A percentile compares a stretch with the other conserved stretches of the same genome.
phyloP scores from a whole-genome alignment of 2,888 invertebrate genomes.

The Aphodius granarius region DNA sequence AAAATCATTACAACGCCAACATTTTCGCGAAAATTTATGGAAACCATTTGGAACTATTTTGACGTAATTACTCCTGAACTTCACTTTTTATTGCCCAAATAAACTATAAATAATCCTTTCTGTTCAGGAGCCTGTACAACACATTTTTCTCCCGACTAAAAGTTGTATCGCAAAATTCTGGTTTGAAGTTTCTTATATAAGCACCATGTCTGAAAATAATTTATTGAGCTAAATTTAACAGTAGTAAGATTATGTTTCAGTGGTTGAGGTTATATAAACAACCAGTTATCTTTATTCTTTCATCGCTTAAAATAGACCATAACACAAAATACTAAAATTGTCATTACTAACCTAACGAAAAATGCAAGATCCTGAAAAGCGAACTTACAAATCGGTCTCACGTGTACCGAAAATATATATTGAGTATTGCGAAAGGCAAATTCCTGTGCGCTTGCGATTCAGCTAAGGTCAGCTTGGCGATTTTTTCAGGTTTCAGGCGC shows the following conservation, averaged over 20 bases:
- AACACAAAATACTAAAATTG: not conserved
- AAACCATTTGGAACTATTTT: not conserved
- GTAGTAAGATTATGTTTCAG: not conserved
- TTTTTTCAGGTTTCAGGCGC: not conserved
- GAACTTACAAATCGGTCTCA: not conserved
- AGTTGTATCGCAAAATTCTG: not conserved
- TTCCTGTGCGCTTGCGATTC: not conserved
- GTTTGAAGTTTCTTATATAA: not conserved
- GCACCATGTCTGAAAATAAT: not conserved
- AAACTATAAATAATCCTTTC: not conserved
- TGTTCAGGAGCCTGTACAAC: no score
- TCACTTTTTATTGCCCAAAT: not conserved
- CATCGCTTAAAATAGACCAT: no score
- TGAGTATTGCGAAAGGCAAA: not conserved
- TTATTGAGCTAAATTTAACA: not conserved
- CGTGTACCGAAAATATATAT: not conserved
- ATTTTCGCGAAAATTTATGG: not conserved
- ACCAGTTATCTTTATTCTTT: no score
- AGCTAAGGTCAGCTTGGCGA: not conserved
- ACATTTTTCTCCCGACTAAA: not conserved
- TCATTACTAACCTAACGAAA: no score
- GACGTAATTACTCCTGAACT: not conserved
- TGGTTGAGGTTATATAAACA: not conserved
- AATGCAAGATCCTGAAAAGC: not conserved
- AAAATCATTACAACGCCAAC: not conserved